Percentiles rank a stretch among this genome's conserved stretches.
Conservation (phyloP, 2,888 invertebrate genomes). For the Tetropium fuscum region DNA sequence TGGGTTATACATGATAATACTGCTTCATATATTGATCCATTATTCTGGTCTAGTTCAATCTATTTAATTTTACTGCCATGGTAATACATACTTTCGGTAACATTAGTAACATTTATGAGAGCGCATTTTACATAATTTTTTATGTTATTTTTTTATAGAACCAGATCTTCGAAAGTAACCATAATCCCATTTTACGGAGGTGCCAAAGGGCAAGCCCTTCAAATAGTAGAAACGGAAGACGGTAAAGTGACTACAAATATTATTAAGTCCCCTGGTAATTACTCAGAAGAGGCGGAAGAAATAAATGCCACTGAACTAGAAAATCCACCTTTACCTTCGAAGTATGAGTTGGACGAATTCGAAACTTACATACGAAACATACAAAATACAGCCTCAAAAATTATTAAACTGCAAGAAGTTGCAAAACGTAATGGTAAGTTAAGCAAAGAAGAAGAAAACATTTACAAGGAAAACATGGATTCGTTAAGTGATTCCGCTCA, state of each 20-base stretch:
- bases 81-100: too few species aligned
- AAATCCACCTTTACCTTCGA: constrained; percentile 58
- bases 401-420: constrained; percentile 72
- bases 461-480: constrained; percentile 71
- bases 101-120: too few species aligned
- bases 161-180: too few species aligned
- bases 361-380: constrained; percentile 71
- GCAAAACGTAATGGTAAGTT: constrained; percentile 72
- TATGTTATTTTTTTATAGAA: too few species aligned
- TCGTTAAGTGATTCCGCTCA: constrained; percentile 58
- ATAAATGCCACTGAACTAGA: constrained; percentile 55
- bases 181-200: constrained; percentile 79
- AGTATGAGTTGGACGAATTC: constrained; percentile 60
- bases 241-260: constrained; percentile 64
- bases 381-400: constrained; percentile 70
- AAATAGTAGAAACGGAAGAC: constrained; percentile 69
- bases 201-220: constrained; percentile 76
- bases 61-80: too few species aligned
- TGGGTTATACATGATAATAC: too few species aligned
- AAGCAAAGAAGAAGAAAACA: constrained; percentile 68
- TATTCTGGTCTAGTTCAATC: too few species aligned
- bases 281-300: constrained; percentile 35
- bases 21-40: too few species aligned
- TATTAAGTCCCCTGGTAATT: constrained; percentile 61
- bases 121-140: constrained; percentile 22